A percentile compares a stretch with the other conserved stretches of the same genome.
Evolutionary conservation across 2,797 vertebrate species (phyloP).

Genomic region (Lindbergichthys nudifrons): DNA sequence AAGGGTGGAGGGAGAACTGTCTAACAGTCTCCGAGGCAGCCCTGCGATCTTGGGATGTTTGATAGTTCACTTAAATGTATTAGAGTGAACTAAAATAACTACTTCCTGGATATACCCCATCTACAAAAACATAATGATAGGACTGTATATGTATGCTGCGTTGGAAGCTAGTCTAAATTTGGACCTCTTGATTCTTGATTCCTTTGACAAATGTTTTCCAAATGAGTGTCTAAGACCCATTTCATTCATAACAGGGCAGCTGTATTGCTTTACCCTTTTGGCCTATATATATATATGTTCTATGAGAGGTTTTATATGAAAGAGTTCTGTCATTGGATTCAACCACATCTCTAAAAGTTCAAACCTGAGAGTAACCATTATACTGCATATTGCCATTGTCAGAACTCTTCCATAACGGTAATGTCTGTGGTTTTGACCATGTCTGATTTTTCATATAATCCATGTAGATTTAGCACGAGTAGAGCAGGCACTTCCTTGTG

Average conservation of each 20-base stretch:
- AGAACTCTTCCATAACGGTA: conserved; percentile 79
- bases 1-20: not conserved
- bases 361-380: not conserved
- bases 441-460: conserved; percentile 73
- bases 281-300: conserved; percentile 60
- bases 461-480: conserved; percentile 74
- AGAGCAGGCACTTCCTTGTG: conserved; percentile 58
- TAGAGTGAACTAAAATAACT: conserved; percentile 3
- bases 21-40: conserved; percentile 2
- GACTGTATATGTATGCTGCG: conserved; percentile 6
- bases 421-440: conserved; percentile 78
- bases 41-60: conserved; percentile 13
- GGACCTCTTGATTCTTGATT: conserved; percentile 14
- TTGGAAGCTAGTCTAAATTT: conserved; percentile 4
- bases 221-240: conserved; percentile 48
- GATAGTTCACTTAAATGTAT: conserved; percentile 3
- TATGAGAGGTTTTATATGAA: conserved; percentile 66
- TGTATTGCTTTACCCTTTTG: conserved; percentile 57
- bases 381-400: conserved; percentile 49
- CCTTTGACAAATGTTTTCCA: conserved; percentile 27
- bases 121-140: conserved; percentile 10
- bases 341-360: conserved; percentile 10
- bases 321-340: conserved; percentile 75
- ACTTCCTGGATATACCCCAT: conserved; percentile 14
- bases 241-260: conserved; percentile 51